Base-by-base conservation (phyloP, 2,888 invertebrate species). In the Coelopa pilipes region DNA sequence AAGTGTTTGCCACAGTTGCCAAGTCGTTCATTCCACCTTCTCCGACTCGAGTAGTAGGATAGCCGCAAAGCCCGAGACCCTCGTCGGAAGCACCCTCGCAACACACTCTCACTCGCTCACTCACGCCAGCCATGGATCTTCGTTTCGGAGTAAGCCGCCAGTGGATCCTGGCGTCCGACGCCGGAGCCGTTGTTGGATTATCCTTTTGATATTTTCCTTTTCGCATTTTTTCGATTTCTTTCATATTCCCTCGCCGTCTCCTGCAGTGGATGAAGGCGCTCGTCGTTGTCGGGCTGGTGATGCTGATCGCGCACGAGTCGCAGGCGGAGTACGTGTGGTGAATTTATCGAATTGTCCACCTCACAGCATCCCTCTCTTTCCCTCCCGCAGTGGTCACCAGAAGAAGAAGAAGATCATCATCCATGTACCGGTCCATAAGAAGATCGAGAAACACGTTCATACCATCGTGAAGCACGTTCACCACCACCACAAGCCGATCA, bases 401-500 rank as follows among this genome's bases (percentile, higher is more conserved):
- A 86, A 86, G 73, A 83, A 86, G 73, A 87, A 87, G 73, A 88
- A 87, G 78, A 84, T 88, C 72, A 77, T 85, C 12, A 86, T 88
- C 59, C 88, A 88, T 79, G 84, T 88, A 65, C 88, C 88, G 55
- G 79, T 88, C 15, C 83, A 87, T 62, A 85, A 87, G 62, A 85
- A 87, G 77, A 82, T 87, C 59, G 87, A 88, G 76, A 87, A 87
- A 75, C 88, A 88, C 78, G 84, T 86, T 0, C 88, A 88, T 60
- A 88, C 88, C 1, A 80, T 87, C 21, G 81, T 87, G 2, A 88
- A 87, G 74, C 86, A 87, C 73, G 82, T 88, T 19, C 88, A 88
- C 78, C 87, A 88, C 78, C 87, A 88, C 79, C 87, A 87, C 77
- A 87, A 87, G 79, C 88, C 87, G 49, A 83, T 86, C 75, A 82